Percentiles rank a stretch among this genome's conserved stretches.
These are phyloP conservation scores for Xenotilapia flavipinnis DNA, from an alignment of 2,113 vertebrate genomes.

Conservation along the genomic window DNA sequence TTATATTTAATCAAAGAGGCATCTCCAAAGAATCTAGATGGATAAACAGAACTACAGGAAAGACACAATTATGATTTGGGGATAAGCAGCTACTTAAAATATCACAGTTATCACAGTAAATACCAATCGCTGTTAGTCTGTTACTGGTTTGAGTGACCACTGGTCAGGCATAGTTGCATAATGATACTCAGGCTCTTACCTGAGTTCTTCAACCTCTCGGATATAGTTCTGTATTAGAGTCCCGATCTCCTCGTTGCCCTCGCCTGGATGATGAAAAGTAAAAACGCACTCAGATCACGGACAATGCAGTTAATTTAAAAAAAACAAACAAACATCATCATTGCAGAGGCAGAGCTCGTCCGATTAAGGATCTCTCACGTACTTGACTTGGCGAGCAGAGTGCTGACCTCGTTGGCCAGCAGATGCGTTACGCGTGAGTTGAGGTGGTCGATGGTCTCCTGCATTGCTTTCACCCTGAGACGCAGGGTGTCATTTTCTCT, in stretches of 20 bases:
- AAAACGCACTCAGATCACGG: background rate
- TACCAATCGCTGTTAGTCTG: background rate
- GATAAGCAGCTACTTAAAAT: background rate
- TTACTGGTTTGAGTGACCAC: background rate
- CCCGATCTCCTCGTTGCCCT: slow-evolving; percentile 87
- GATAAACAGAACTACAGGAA: background rate
- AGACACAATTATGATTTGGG: background rate
- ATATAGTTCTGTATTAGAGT: slow-evolving; percentile 94
- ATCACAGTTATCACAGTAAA: background rate
- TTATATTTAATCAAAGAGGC: background rate
- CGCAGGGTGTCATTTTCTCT: slow-evolving; percentile 85
- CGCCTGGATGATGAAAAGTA: slow-evolving; percentile 66
- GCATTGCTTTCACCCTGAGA: slow-evolving; percentile 94
- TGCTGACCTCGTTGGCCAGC: slow-evolving; percentile 87
- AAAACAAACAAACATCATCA: background rate
- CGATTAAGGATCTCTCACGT: background rate
- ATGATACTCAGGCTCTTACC: slow-evolving; percentile 60
- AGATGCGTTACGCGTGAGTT: slow-evolving; percentile 88
- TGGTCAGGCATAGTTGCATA: background rate
- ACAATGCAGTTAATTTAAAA: background rate
- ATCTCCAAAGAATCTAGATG: background rate
- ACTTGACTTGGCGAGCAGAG: slow-evolving; percentile 90
- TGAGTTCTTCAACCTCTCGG: slow-evolving; percentile 90
- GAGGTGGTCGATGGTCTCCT: slow-evolving; percentile 94
- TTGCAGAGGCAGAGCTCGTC: background rate